Base-by-base conservation (phyloP, 1,140 invertebrate genomes). In the Cyclargus thomasi region DNA sequence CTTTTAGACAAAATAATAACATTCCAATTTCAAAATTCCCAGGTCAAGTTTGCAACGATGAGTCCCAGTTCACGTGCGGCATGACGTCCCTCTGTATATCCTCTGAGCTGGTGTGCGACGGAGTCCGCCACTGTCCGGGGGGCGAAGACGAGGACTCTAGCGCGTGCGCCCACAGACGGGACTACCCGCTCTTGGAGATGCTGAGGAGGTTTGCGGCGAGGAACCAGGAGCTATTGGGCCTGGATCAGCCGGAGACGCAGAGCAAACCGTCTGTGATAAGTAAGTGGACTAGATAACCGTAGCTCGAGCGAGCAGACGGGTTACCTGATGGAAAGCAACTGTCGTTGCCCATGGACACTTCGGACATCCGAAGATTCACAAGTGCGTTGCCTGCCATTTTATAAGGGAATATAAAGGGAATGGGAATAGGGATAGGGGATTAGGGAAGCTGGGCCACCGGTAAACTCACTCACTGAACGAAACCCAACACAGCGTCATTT, bases 101-200 rank as follows among this genome's bases (percentile, higher is more conserved):
- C 2, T 91, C 92, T 63, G 91, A 92, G 71, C 82, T 94, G 62
- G 87, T 92, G 8, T 94, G 93, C 73, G 93, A 94, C 70, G 93
- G 93, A 16, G 90, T 93, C 4, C 79, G 87, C 2, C 92, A 94
- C 74, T 94, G 93, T 71, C 93, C 93, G 0, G 91, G 92, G 0
- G 92, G 92, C 53, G 92, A 92, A 68, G 87, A 90, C 57, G 87
- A 90, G 64, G 87, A 88, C 47, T 47, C 75, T 0, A 71, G 63
- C 63, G 85, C 85, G 7, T 90, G 87, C 65, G 70, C 82, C 2
- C 81, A 81, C 62, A 62, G 81, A 14, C 65, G 81, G 1, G 85
- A 88, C 70, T 86, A 83, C 0, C 87, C 87, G 0, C 76, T 90
- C 16, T 68, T 90, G 68, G 87, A 88, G 57, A 79, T 90, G 72